Percentiles rank a stretch among this genome's conserved stretches.
These are phyloP conservation scores for Cheilosia urbana DNA, from an alignment of 2,888 invertebrate genomes.

Conservation along the genomic window DNA sequence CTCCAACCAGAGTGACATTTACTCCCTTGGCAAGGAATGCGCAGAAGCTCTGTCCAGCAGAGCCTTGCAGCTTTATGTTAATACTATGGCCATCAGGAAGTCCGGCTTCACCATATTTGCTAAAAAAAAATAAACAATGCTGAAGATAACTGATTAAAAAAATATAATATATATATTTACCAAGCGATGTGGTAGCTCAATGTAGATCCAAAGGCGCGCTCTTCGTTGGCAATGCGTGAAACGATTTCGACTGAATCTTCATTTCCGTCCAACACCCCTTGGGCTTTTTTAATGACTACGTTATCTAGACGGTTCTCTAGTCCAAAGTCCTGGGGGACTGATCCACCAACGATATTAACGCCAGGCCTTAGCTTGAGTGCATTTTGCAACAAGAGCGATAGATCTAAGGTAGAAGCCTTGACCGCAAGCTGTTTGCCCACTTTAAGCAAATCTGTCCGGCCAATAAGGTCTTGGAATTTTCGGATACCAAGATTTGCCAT, in stretches of 20 bases:
- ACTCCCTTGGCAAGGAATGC: constrained; percentile 97
- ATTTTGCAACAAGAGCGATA: constrained; percentile 93
- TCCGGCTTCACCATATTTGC: constrained; percentile 94
- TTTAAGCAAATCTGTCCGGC: constrained; percentile 94
- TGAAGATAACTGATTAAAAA: neutral
- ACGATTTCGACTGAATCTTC: constrained; percentile 88
- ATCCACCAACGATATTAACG: constrained; percentile 95
- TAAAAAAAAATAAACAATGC: constrained; percentile 80
- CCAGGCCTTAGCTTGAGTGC: constrained; percentile 95
- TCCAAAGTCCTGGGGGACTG: constrained; percentile 92
- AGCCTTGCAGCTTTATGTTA: constrained; percentile 93
- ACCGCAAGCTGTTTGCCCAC: constrained; percentile 89
- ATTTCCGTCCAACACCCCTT: constrained; percentile 90
- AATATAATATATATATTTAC: constrained; percentile 85
- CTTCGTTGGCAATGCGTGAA: constrained; percentile 94
- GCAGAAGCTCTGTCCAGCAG: constrained; percentile 99
- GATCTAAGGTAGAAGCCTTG: constrained; percentile 94
- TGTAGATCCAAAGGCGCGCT: constrained; percentile 96
- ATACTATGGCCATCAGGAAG: constrained; percentile 91
- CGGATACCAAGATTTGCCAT: constrained; percentile 96
- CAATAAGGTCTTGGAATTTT: constrained; percentile 95
- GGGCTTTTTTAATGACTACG: constrained; percentile 90
- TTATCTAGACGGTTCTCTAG: constrained; percentile 94
- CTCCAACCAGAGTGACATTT: constrained; percentile 95
- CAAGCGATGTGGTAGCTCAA: constrained; percentile 97